Evolutionary conservation across 2,113 vertebrate genomes (phyloP), one percentile per base, ranked within the genome.

Genomic region (Zosterops hypoxanthus): DNA sequence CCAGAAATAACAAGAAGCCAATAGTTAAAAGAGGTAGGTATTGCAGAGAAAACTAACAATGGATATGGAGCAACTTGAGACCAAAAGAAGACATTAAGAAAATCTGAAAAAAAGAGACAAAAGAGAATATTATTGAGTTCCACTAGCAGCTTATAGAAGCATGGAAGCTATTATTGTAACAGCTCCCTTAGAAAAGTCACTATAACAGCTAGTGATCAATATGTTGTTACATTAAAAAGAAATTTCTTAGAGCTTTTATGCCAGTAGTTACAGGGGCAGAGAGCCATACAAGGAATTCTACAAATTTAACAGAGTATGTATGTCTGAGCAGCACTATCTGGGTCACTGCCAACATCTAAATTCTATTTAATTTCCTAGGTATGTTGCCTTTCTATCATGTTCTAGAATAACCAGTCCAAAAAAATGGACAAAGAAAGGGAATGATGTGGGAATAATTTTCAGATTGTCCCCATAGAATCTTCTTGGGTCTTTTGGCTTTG

Each of bases 401-500:
- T 59, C 68, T 77, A 72, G 18, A 57, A 70, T 20, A 79, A 5
- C 8, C 42, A 46, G 19, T 68, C 42, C 5, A 63, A 81, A 70
- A 70, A 82, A 81, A 31, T 21, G 23, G 26, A 39, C 9, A 52
- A 63, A 55, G 49, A 60, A 81, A 36, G 8, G 22, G 13, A 83
- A 86, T 59, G 10, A 64, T 59, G 47, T 4, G 8, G 25, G 50
- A 81, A 81, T n/a, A 55, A 86, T 42, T 23, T 64, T 72, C n/a
- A 69, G 3, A 8, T 86, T 79, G 14, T 78, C 68, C 42, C 21
- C 1, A 1, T 9, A 34, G 19, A 55, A 14, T 49, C 9, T 55
- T 65, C 49, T 68, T 5, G 3, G 66, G 18, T 23, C 19, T 81
- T 83, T 78, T 68, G 25, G 21, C 14, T 78, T 15, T 0, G 0